A percentile compares a stretch with the other conserved stretches of the same genome.
These are phyloP conservation scores for Pluvianellus socialis DNA, from an alignment of 2,113 vertebrate genomes.

Conservation along the genomic window DNA sequence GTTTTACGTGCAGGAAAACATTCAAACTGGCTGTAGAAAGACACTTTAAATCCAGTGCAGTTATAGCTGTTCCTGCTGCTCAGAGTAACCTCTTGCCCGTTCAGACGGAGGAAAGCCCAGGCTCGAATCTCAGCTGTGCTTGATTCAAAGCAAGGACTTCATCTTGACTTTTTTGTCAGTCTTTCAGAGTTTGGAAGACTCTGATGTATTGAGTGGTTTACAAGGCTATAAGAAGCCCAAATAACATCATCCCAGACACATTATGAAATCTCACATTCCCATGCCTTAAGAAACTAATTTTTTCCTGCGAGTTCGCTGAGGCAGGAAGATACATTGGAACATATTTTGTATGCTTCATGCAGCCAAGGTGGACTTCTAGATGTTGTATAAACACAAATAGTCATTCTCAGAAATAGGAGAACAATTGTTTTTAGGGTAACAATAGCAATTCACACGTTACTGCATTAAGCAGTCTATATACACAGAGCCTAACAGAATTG, in stretches of 20 bases:
- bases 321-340: neutral
- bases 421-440: neutral
- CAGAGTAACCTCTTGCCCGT: neutral
- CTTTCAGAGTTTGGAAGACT: neutral
- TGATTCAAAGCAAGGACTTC: neutral
- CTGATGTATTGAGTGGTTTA: neutral
- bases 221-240: neutral
- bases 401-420: neutral
- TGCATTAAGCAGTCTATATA: neutral
- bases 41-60: neutral
- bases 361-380: neutral
- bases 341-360: neutral
- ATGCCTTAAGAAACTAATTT: neutral
- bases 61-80: neutral
- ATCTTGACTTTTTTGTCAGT: neutral
- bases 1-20: neutral
- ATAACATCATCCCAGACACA: neutral
- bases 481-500: accelerated
- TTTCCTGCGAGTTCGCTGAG: neutral
- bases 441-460: neutral
- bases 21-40: neutral
- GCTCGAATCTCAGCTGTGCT: neutral
- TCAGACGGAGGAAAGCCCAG: neutral
- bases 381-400: neutral
- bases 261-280: neutral